These are phyloP conservation scores for Eupleurogrammus muticus DNA, from an alignment of 2,797 vertebrate genomes.

Conservation along the genomic window DNA sequence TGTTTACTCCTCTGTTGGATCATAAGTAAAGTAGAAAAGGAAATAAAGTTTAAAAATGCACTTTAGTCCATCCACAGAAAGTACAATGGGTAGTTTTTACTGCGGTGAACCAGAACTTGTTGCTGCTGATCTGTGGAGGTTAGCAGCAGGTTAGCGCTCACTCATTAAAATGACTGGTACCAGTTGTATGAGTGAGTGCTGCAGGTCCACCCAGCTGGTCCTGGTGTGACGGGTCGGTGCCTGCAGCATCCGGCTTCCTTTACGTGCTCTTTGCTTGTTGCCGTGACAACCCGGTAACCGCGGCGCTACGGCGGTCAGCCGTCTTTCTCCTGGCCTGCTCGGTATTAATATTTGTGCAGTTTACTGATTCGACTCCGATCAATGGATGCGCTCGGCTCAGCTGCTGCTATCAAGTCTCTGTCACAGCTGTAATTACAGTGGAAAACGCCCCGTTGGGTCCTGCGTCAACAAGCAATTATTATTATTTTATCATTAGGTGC, in stretches of 20 bases:
- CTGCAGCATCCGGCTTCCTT: neutral
- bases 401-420: constrained; percentile 19
- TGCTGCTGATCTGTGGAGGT: neutral
- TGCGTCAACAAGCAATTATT: constrained; percentile 30
- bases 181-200: no score
- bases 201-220: no score
- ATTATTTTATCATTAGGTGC: constrained; percentile 7
- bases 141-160: no score
- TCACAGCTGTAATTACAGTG: constrained; percentile 15
- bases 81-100: neutral
- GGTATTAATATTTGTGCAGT: neutral
- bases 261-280: neutral
- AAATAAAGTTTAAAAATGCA: neutral
- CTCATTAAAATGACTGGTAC: no score
- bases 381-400: constrained; percentile 3
- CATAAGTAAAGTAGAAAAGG: no score
- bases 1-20: no score
- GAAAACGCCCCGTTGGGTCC: neutral
- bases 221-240: neutral
- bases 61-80: neutral
- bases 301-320: neutral
- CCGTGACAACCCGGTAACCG: neutral
- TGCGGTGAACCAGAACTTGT: no score
- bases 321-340: neutral
- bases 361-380: neutral